These are phyloP conservation scores for Sciurus vulgaris DNA, from an alignment of 2,797 vertebrate genomes.

Conservation along the genomic window DNA sequence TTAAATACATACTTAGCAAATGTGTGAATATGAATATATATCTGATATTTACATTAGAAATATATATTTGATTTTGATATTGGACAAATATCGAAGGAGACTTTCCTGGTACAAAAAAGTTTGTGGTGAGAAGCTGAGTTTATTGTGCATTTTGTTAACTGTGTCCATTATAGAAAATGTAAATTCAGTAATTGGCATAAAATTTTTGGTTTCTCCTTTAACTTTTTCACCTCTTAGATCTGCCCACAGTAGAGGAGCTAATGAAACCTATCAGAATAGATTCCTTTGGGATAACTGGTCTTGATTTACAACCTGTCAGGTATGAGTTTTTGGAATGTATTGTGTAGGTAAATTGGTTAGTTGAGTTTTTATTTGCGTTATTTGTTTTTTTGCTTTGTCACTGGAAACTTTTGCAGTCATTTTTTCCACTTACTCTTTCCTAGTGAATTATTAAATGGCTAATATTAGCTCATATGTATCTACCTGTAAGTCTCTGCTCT, in stretches of 20 bases:
- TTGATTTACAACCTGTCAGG: conserved; percentile 89
- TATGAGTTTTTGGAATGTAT: conserved; percentile 80
- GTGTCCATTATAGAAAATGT: conserved; percentile 8
- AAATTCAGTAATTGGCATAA: conserved; percentile 41
- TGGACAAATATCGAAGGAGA: not conserved
- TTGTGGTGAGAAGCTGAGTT: not conserved
- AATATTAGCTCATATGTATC: not conserved
- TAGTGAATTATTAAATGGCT: not conserved
- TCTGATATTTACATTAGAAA: not conserved
- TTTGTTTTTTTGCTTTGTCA: conserved; percentile 15
- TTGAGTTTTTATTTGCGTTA: not conserved
- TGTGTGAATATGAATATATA: not conserved
- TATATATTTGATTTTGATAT: not conserved
- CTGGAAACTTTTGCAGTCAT: conserved; percentile 8
- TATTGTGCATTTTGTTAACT: conserved; percentile 55
- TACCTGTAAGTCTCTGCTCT: not conserved
- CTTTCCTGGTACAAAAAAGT: not conserved
- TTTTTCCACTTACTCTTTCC: not conserved
- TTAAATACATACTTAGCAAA: not conserved
- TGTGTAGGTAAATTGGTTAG: not conserved
- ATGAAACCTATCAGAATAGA: conserved; percentile 93
- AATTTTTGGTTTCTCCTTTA: conserved; percentile 9
- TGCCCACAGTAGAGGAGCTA: conserved; percentile 95
- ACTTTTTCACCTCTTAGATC: conserved; percentile 87
- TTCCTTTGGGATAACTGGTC: conserved; percentile 80